Base-by-base conservation (phyloP, 2,888 invertebrate species). In the Caenorhabditis sp. region DNA sequence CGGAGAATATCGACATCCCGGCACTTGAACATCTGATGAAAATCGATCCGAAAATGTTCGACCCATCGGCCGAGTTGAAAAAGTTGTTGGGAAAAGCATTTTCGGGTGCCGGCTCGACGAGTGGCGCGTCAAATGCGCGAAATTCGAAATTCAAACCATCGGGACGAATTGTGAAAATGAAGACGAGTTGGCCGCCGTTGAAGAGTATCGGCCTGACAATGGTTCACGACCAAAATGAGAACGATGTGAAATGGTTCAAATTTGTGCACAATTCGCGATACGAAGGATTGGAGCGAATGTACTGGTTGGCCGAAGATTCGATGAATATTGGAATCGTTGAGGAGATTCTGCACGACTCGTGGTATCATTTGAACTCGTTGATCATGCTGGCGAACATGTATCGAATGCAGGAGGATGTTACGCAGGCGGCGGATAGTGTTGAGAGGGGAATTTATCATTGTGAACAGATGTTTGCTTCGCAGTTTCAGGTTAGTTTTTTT, bases 351-450 rank as follows among this genome's bases (percentile, higher is more conserved):
- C 1, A 37, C 21, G 63, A 65, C 14, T 53, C 50, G 14, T 60
- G 66, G 3, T 86, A 77, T 66, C 86, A 86, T 69, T 67, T 86
- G 50, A 84, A 86, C 51, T 77, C 81, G 8, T 67, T 86, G 6
- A 66, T 86, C 1, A 58, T 83, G 59, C 17, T 81, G 26, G 71
- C 84, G n/a, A 77, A 85, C 64, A 60, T 75, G 55, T 64, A 68
- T 37, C 36, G 66, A 27, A 81, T 83, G 73, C 78, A 81, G 37
- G 86, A 84, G 49, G 84, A 86, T 31, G 60, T 79, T 8, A 77
- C 79, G n/a, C 54, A 66, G 23, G 68, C 81, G 1, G 61, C 68
- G 14, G 83, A 86, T 69, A 57, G 70, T 8, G 78, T 84, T 60
- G 84, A 73, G 62, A 59, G 65, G 3, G 73, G 73, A 54, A 68